Evolutionary conservation across 2,888 invertebrate genomes (phyloP), one percentile per base, ranked within the genome.

Genomic region (Melinaea menophilus): DNA sequence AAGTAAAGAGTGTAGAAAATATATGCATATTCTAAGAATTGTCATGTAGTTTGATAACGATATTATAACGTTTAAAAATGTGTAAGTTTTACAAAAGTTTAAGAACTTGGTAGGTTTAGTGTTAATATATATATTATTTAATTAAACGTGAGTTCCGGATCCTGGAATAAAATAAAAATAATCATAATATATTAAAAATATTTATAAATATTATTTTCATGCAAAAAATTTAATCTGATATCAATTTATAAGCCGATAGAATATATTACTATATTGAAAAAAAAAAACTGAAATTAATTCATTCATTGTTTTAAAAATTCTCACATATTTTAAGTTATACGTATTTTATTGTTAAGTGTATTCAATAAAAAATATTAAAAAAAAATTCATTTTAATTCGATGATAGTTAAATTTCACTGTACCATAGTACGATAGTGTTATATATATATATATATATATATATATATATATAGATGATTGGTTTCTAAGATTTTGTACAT

Each of bases 101-200:
- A 22, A 22, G 22, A 22, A 22, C 22, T 47, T 13, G 9, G 33
- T 56, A 33, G 13, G 9, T 57, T 41, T 37, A 45, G 37, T 12
- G 22, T 35, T 33, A 56, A 9, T 56, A 12, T 51, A 48, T 56
- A 3, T 56, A 12, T 33, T n/a, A 34, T 64, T 62, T 47, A 33
- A 37, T 71, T 81, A 88, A 37, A 88, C 88, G 59, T 88, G 88
- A 33, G 89, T 88, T 47, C 85, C 89, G 51, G 80, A 73, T 59
- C 87, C 88, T 88, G 85, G n/a, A 78, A 85, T 73, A 11, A 62
- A 63, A 60, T 55, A 45, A 41, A 11, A 59, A 55, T 37, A 60
- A 46, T 56, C n/a, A 61, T 4, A 12, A 54, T 34, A 34, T 58
- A 57, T 65, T 58, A 69, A 64, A 64, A 63, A 63, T 56, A 55